A percentile compares a stretch with the other conserved stretches of the same genome.
Conservation (phyloP, 30 jellyfish, hydroid and myxozoan species). For the Rhopilema esculentum region DNA sequence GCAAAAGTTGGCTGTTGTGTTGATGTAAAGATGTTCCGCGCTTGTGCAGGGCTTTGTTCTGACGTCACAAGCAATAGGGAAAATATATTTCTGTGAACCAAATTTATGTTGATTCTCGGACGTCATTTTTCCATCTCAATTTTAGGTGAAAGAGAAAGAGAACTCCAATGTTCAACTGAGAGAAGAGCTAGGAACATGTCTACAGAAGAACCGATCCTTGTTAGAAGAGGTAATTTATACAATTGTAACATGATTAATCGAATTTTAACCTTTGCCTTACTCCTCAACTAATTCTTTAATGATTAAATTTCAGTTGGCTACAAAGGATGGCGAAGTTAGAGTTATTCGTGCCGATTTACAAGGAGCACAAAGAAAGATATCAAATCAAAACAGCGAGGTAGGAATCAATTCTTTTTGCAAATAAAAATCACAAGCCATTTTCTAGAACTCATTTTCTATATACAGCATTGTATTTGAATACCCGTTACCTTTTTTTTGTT, state of each 20-base stretch:
- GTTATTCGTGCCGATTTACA: slow-evolving; percentile 87
- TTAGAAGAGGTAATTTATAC: slow-evolving; percentile 77
- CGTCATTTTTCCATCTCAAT: neutral
- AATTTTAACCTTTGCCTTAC: too few species aligned
- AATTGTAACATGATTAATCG: neutral
- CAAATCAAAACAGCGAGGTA: slow-evolving; percentile 83
- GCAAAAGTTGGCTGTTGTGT: neutral
- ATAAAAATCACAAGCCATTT: too few species aligned
- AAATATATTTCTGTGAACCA: too few species aligned
- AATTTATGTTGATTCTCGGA: neutral
- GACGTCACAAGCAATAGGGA: too few species aligned
- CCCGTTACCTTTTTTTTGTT: too few species aligned
- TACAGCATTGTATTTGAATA: too few species aligned
- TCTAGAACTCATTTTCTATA: too few species aligned
- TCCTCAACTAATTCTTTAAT: too few species aligned
- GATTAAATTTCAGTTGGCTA: slow-evolving; percentile 80
- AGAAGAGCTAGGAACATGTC: slow-evolving; percentile 67
- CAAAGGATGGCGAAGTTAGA: slow-evolving; percentile 89
- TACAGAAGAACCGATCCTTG: slow-evolving; percentile 72
- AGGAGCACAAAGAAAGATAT: slow-evolving; percentile 74
- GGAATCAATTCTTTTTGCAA: too few species aligned
- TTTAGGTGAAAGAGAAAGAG: slow-evolving; percentile 72
- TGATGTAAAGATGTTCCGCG: too few species aligned
- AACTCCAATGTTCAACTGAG: slow-evolving; percentile 71
- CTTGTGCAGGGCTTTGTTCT: too few species aligned